phyloP scores from a whole-genome alignment of 2,888 invertebrate species.

The Melieria omissa region DNA sequence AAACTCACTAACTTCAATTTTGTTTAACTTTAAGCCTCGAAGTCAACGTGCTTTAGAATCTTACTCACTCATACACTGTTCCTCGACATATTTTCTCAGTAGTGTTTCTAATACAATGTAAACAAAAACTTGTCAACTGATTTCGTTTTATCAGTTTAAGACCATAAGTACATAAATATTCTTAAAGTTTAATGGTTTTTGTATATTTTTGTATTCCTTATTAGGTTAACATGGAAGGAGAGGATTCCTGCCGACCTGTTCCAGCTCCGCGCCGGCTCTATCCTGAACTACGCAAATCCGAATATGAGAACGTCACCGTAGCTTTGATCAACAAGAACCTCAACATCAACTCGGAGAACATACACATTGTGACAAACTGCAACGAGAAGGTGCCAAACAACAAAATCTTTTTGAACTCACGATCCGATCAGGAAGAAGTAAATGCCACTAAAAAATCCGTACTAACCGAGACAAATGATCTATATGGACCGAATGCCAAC shows the following conservation, averaged over 20 bases:
- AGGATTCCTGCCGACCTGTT: conserved; percentile 56
- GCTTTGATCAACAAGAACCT: conserved; percentile 57
- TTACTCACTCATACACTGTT: no score
- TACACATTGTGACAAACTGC: conserved; percentile 52
- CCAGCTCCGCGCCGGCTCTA: conserved; percentile 63
- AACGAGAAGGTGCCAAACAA: conserved; percentile 58
- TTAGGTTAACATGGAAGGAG: conserved; percentile 50
- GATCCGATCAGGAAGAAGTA: conserved; percentile 40
- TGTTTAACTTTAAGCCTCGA: no score
- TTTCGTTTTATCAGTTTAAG: neutral
- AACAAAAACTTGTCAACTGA: neutral
- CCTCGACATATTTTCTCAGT: no score
- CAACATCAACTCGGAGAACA: conserved; percentile 59
- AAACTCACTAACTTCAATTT: no score
- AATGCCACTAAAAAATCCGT: conserved; percentile 44
- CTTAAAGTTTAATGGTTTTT: neutral
- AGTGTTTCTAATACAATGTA: no score
- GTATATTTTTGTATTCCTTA: conserved; percentile 29
- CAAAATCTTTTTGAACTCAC: conserved; percentile 50
- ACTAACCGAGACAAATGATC: conserved; percentile 54
- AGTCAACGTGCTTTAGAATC: no score
- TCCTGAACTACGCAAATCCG: conserved; percentile 55
- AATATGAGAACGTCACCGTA: conserved; percentile 64
- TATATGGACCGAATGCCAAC: conserved; percentile 61
- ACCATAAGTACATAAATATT: neutral